Evolutionary conservation across 2,113 vertebrate species (phyloP).

Genomic region (Phyllopteryx taeniolatus): DNA sequence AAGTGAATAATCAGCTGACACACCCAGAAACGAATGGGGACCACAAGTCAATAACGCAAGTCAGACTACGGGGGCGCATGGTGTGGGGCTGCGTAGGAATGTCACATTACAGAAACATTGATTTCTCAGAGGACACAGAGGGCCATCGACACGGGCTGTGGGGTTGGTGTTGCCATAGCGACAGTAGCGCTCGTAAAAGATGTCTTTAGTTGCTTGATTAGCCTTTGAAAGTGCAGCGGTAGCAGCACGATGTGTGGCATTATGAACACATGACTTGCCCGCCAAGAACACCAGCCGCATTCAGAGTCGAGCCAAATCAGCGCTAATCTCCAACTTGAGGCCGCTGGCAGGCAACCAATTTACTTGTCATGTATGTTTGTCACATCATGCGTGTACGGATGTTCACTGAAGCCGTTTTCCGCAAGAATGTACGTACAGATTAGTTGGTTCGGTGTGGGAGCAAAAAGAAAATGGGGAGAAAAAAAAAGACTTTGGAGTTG

Average conservation of each 20-base stretch:
- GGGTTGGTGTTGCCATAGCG: conserved; percentile 48
- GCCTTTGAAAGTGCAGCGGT: conserved; percentile 58
- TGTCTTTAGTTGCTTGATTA: conserved; percentile 65
- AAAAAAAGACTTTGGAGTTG: conserved; percentile 5
- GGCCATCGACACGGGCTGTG: conserved; percentile 17
- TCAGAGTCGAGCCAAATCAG: conserved; percentile 33
- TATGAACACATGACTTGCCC: conserved; percentile 58
- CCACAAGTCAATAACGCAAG: conserved; percentile 52
- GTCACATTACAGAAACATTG: conserved; percentile 52
- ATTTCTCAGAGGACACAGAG: conserved; percentile 49
- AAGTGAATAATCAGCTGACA: conserved; percentile 23
- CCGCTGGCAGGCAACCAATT: conserved; percentile 58
- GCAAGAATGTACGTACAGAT: conserved; percentile 22
- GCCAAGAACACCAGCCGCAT: conserved; percentile 53
- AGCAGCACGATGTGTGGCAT: conserved; percentile 42
- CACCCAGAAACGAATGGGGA: conserved; percentile 49
- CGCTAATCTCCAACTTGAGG: conserved; percentile 42
- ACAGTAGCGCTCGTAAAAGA: conserved; percentile 31
- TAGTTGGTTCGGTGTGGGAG: neutral
- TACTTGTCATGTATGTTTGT: conserved; percentile 56
- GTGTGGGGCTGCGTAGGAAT: conserved; percentile 31
- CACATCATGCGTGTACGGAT: conserved; percentile 45
- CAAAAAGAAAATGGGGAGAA: too few species aligned
- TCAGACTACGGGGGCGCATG: conserved; percentile 5
- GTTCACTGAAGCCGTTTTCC: conserved; percentile 56